Evolutionary conservation across 2,113 vertebrate genomes (phyloP), one percentile per base, ranked within the genome.

Genomic region (Jacana jacana): DNA sequence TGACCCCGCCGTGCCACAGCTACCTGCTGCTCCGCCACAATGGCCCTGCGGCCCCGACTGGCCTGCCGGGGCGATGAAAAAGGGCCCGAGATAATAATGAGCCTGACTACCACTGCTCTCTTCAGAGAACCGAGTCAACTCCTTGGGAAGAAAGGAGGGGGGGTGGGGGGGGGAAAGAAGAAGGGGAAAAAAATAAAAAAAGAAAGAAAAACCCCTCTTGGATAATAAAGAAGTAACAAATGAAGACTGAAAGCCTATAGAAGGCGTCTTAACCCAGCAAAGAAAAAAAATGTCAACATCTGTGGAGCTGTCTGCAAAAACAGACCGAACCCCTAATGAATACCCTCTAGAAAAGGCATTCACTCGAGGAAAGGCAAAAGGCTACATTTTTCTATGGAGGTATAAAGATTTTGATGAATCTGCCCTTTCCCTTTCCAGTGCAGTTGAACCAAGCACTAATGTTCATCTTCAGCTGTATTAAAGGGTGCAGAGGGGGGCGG

Each of bases 11-110:
- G 24, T 90, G 98, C 96, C 95, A 97, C 97, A 97, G 98, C 98
- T 99, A 98, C 99, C 99, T 98, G 99, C 99, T 99, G 99, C 98
- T 99, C 96, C 1, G 17, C 97, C 98, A 99, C 98, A 99, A 99
- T 98, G 97, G 96, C 98, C 97, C 96, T 48, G 70, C 82, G 93
- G 98, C 98, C 98, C 98, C 68, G 37, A 98, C 97, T 97, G 95
- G 97, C 98, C 98, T 98, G 96, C 70, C 54, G 91, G 96, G 83
- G 72, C 13, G 19, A 69, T 91, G 98, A 98, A 98, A 97, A 99
- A 99, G 98, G 97, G 96, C 97, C 98, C 92, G 58, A 97, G 98
- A 98, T 98, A 97, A 98, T 96, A 97, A 98, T 98, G 98, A 98
- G 98, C 98, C 98, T 98, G 78, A 94, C 98, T 90, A 97, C 98